These are phyloP conservation scores for Pseudocheirus occidentalis DNA, from an alignment of 2,797 vertebrate genomes.

Conservation along the genomic window DNA sequence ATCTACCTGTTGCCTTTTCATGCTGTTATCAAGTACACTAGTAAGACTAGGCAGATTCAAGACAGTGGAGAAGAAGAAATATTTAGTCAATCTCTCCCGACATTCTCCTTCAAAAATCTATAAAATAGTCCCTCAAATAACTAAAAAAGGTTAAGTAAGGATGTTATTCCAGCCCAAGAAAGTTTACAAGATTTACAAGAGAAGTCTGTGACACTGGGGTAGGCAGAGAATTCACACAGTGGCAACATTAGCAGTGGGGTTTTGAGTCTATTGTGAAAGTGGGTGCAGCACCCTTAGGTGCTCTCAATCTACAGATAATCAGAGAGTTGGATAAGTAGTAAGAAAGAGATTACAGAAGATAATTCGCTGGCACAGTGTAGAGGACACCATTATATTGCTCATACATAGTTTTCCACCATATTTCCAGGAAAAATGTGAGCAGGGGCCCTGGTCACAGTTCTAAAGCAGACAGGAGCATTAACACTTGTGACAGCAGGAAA, in stretches of 20 bases:
- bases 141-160: too few species aligned
- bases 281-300: neutral
- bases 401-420: neutral
- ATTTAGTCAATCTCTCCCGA: neutral
- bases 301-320: neutral
- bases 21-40: neutral
- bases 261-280: neutral
- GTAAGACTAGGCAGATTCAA: neutral
- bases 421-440: neutral
- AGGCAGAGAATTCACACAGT: neutral
- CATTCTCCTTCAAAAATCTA: neutral
- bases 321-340: neutral
- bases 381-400: neutral
- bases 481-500: too few species aligned
- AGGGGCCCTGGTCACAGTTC: neutral
- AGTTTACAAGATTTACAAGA: neutral
- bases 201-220: neutral
- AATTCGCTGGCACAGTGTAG: neutral
- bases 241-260: neutral
- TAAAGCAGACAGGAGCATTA: neutral
- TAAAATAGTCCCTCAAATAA: neutral
- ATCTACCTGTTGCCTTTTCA: neutral
- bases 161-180: neutral
- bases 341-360: neutral
- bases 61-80: neutral